Evolutionary conservation across 2,888 invertebrate genomes (phyloP).

Genomic region (Drosophila nigritarsus): DNA sequence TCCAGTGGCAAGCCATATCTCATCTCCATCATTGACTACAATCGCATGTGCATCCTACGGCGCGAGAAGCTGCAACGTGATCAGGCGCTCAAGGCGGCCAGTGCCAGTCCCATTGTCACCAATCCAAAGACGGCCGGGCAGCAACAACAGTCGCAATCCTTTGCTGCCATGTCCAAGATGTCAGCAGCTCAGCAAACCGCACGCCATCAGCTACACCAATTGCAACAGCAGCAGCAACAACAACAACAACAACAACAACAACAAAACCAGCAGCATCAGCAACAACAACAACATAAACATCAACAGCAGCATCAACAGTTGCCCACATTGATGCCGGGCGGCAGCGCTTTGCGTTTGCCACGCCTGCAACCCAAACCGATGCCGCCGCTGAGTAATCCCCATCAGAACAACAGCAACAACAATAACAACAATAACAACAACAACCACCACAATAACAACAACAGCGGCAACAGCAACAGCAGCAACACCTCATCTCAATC

Average conservation of each 20-base stretch:
- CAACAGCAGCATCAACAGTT: constrained; percentile 53
- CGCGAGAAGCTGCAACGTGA: constrained; percentile 88
- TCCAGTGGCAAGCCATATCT: constrained; percentile 92
- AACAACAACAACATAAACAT: constrained; percentile 27
- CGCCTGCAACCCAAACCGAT: constrained; percentile 62
- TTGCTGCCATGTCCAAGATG: constrained; percentile 36
- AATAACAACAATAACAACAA: not conserved
- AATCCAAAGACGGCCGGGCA: constrained; percentile 27
- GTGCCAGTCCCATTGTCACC: constrained; percentile 22
- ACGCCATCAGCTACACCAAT: constrained; percentile 60
- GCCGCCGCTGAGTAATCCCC: constrained; percentile 67
- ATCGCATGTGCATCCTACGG: constrained; percentile 91
- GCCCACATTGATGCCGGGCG: constrained; percentile 47
- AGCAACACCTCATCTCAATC: not conserved
- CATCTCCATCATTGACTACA: constrained; percentile 91
- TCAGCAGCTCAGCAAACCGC: constrained; percentile 51
- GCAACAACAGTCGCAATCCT: constrained; percentile 44
- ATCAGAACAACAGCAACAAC: constrained; percentile 21
- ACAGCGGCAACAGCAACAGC: constrained; percentile 19
- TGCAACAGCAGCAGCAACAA: constrained; percentile 52
- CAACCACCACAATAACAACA: constrained; percentile 56
- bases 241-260: constrained; percentile 50
- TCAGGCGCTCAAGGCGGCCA: constrained; percentile 84
- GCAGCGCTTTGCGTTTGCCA: constrained; percentile 45
- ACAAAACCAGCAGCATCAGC: constrained; percentile 41